phyloP scores from a whole-genome alignment of 1,140 invertebrate species.

The Triops longicaudatus region DNA sequence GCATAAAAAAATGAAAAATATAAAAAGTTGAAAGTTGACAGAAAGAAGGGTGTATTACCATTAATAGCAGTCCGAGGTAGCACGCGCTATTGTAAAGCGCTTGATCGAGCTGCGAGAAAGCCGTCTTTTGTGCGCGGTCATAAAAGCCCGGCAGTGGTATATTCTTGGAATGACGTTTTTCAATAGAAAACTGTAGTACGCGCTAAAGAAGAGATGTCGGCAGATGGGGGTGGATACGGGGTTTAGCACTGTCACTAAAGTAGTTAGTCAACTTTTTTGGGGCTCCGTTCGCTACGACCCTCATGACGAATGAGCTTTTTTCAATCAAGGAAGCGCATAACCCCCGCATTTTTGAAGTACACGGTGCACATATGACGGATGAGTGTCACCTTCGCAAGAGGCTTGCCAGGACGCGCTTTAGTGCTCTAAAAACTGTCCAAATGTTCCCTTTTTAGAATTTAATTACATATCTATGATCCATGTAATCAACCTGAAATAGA shows the following conservation, averaged over 20 bases:
- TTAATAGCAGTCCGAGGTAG: neutral
- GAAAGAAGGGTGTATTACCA: neutral
- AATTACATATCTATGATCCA: neutral
- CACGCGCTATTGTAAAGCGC: slow-evolving; percentile 10
- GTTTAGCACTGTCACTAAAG: slow-evolving; percentile 11
- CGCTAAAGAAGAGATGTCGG: neutral
- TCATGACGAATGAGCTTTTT: neutral
- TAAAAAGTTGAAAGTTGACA: neutral
- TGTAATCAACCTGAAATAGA: neutral
- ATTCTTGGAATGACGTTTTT: neutral
- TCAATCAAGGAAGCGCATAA: neutral
- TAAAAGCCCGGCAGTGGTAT: neutral
- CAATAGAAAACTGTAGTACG: neutral
- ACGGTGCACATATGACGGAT: neutral
- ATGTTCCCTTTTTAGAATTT: neutral
- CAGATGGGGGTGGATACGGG: slow-evolving; percentile 9
- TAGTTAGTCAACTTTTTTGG: slow-evolving; percentile 2
- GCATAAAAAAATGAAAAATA: neutral
- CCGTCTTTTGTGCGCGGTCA: neutral
- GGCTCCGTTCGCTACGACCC: neutral
- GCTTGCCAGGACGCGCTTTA: neutral
- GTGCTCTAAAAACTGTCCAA: neutral
- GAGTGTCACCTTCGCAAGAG: neutral
- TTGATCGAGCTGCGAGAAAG: neutral
- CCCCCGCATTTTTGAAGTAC: slow-evolving; percentile 4